These are phyloP conservation scores for Lithophane leautieri DNA, from an alignment of 2,888 invertebrate genomes.

Conservation along the genomic window DNA sequence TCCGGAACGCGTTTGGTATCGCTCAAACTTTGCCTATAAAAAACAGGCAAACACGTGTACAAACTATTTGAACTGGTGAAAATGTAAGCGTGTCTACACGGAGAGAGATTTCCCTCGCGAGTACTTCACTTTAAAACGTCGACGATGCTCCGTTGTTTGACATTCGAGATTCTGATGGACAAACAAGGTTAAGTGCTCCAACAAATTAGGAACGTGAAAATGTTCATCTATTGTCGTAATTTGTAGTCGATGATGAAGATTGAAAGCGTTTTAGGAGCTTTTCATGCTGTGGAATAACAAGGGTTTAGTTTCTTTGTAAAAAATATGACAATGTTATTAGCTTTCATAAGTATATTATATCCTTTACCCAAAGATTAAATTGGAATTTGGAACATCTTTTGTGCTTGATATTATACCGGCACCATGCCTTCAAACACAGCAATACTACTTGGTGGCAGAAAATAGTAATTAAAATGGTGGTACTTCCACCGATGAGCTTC, in stretches of 20 bases:
- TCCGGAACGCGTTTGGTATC: slow-evolving; percentile 21
- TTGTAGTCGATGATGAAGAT: slow-evolving; percentile 44
- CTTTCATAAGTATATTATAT: not conserved
- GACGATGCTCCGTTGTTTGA: slow-evolving; percentile 63
- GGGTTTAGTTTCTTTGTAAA: not conserved
- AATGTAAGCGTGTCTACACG: slow-evolving; percentile 59
- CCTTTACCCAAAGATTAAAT: not conserved
- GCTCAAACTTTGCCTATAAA: slow-evolving; percentile 45
- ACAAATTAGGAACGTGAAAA: slow-evolving; percentile 61
- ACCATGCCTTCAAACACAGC: not conserved
- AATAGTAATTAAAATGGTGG: not conserved
- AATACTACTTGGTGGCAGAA: not conserved
- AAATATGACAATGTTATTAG: not conserved
- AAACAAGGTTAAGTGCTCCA: slow-evolving; percentile 60
- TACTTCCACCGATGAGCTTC: no score
- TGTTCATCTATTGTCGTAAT: slow-evolving; percentile 28
- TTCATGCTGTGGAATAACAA: slow-evolving; percentile 27
- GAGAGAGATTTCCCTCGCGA: slow-evolving; percentile 65
- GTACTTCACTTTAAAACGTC: slow-evolving; percentile 64
- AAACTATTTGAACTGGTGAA: slow-evolving; percentile 61
- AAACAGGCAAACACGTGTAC: slow-evolving; percentile 49
- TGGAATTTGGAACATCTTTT: not conserved
- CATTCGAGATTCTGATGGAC: slow-evolving; percentile 62
- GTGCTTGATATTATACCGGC: not conserved
- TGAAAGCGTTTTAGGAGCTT: slow-evolving; percentile 48